Base-by-base conservation (phyloP, 2,797 vertebrate genomes). In the Xenentodon cancila region DNA sequence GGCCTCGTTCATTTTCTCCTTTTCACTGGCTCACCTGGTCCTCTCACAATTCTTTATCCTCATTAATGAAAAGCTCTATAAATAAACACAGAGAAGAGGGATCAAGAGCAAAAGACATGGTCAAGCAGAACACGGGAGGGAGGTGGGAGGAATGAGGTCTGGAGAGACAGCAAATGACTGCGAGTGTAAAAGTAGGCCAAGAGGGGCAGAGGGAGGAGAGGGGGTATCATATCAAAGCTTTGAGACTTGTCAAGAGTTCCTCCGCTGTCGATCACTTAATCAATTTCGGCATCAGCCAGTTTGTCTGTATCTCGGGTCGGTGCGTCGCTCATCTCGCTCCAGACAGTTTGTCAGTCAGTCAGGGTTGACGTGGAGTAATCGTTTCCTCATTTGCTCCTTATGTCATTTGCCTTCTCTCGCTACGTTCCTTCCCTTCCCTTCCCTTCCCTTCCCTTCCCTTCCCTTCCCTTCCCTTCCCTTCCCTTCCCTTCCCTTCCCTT, bases 11-110 rank as follows among this genome's bases (percentile, higher is more conserved):
- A 53, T 27, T 52, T 51, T 11, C 7, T 1, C 9, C 54, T 46
- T 46, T 40, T 52, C n/a, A 16, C 25, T 2, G 21, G 13, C 32
- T 68, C 66, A 68, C 52, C 59, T 69, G 74, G 49, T 44, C 56
- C 59, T 27, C 21, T 34, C 46, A 34, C 45, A 46, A 51, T 46
- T 75, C 66, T 72, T 59, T 67, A 73, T 74, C 61, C 70, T 58
- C 13, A 43, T 80, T 88, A 81, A 88, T 83, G 63, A 82, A 85
- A 79, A 67, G 59, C 64, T 80, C 64, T 84, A 82, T 85, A 84
- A 85, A 90, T 82, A 82, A 86, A 54, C 19, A 27, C 55, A 8
- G 65, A 32, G 56, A 46, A 40, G 56, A 75, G 60, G 54, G 65
- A 68, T 60, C 30, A 64, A 48, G 53, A 43, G 61, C 67, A 30